Percentiles rank a stretch among this genome's conserved stretches.
Conservation (phyloP, 2,797 vertebrate genomes). For the Phataginus tricuspis region DNA sequence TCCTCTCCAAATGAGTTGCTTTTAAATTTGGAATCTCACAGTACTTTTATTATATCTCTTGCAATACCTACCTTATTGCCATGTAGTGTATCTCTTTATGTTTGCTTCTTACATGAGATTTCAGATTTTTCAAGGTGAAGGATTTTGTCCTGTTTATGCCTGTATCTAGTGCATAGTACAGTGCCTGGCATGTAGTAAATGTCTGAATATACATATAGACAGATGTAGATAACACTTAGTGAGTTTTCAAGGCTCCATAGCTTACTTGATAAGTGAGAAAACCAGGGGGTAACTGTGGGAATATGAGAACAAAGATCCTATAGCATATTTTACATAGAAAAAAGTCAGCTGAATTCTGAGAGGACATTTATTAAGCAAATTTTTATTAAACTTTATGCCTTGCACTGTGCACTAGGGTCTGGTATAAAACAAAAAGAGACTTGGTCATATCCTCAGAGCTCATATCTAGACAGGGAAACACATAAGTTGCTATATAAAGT, state of each 20-base stretch:
- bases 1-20: background rate
- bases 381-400: background rate
- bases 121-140: background rate
- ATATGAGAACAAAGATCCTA: background rate
- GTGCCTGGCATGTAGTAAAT: background rate
- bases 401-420: background rate
- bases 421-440: background rate
- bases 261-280: background rate
- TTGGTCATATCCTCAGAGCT: background rate
- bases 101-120: background rate
- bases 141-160: conserved; percentile 22
- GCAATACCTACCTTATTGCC: background rate
- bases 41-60: background rate
- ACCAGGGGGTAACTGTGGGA: background rate
- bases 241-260: background rate
- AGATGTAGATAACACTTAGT: background rate
- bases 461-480: background rate
- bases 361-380: background rate
- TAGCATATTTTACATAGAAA: background rate
- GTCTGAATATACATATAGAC: background rate
- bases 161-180: background rate
- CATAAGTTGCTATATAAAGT: background rate
- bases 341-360: background rate
- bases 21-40: background rate
- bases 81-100: background rate